Percentiles rank a stretch among this genome's conserved stretches.
Evolutionary conservation across 2,888 invertebrate genomes (phyloP).

Genomic region (Heliconius sara): DNA sequence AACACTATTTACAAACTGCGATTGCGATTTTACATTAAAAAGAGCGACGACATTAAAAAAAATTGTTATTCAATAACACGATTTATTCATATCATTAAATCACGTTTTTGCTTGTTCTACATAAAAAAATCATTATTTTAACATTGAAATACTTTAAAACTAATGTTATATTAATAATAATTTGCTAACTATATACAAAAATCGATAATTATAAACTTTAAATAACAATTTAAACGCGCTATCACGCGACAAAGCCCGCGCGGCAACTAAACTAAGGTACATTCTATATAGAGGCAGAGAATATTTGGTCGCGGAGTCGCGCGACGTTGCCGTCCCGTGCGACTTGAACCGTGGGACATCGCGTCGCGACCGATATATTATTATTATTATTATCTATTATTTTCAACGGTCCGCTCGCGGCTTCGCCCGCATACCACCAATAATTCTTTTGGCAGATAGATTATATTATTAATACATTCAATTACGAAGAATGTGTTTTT

Average conservation of each 20-base stretch:
- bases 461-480: no score
- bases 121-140: no score
- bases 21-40: no score
- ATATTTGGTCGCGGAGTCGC: conserved; percentile 26
- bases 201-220: neutral
- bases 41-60: no score
- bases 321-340: conserved; percentile 51
- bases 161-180: neutral
- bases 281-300: conserved; percentile 15
- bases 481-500: no score
- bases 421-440: no score
- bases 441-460: no score
- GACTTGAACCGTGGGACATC: conserved; percentile 22
- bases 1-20: no score
- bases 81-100: no score
- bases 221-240: conserved; percentile 38
- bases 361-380: conserved; percentile 29
- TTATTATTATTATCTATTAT: neutral
- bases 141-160: neutral
- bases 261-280: conserved; percentile 48
- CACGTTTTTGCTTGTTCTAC: no score
- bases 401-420: no score
- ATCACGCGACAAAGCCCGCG: conserved; percentile 52
- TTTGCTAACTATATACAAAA: neutral
- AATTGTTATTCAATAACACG: no score